A percentile compares a stretch with the other conserved stretches of the same genome.
Evolutionary conservation across 1,140 invertebrate species (phyloP).

Genomic region (Drosophila albomicans): DNA sequence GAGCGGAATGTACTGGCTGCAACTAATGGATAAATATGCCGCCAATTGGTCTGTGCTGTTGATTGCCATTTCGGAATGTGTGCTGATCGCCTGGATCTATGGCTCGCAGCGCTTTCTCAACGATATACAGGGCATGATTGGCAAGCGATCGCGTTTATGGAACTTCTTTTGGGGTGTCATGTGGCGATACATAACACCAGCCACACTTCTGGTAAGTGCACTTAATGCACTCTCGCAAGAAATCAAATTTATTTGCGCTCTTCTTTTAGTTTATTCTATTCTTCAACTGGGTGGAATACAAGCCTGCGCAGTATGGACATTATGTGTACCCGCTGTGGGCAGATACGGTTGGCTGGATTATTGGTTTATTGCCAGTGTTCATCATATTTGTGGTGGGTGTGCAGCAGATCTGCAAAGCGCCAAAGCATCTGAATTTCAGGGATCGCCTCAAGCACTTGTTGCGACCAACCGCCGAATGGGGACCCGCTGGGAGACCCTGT

Average conservation of each 20-base stretch:
- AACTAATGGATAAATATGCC: constrained; percentile 94
- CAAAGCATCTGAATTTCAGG: constrained; percentile 86
- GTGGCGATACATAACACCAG: constrained; percentile 92
- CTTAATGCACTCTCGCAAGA: background rate
- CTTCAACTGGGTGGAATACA: constrained; percentile 94
- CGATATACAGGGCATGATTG: constrained; percentile 93
- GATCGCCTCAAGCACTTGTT: constrained; percentile 84
- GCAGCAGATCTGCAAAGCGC: constrained; percentile 87
- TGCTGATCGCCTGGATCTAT: constrained; percentile 93
- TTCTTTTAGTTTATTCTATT: constrained; percentile 90
- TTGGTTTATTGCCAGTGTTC: constrained; percentile 90
- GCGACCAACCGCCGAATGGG: constrained; percentile 85
- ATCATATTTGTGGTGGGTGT: constrained; percentile 89
- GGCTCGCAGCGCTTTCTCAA: constrained; percentile 92
- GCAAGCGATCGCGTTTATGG: constrained; percentile 89
- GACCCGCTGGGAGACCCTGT: constrained; percentile 84
- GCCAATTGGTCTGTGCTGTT: constrained; percentile 94
- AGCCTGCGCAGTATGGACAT: constrained; percentile 90
- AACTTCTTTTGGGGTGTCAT: constrained; percentile 92
- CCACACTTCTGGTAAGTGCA: constrained; percentile 87
- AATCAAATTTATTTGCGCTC: background rate
- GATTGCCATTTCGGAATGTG: constrained; percentile 92
- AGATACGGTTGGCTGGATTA: constrained; percentile 91
- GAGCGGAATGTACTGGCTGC: constrained; percentile 94
- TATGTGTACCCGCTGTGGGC: constrained; percentile 92